Base-by-base conservation (phyloP, 2,113 vertebrate genomes). In the Oryctolagus cuniculus region DNA sequence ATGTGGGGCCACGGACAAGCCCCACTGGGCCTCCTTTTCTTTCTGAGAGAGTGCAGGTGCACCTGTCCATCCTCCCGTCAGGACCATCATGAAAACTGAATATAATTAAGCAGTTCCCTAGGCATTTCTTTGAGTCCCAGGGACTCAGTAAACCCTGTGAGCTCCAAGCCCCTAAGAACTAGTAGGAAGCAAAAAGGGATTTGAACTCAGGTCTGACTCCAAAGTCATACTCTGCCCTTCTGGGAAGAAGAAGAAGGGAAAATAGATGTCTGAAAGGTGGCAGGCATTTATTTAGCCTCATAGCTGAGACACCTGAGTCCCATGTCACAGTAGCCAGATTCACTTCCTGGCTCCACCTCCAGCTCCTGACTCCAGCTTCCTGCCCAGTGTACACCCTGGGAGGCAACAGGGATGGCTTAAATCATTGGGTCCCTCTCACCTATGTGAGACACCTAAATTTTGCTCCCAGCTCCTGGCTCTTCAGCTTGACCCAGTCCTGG, bases 1-100 rank as follows among this genome's bases (percentile, higher is more conserved):
- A 44, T 0, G 0, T 12, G 15, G 0, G 2, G 15, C 7, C 38
- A 6, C 0, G 21, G 5, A 64, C 24, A 44, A 22, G 44, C 10
- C 44, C 9, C 7, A 58, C 51, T 6, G 63, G 7, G 63, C 31
- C 73, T 67, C 44, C 6, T 69, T 53, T 15, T 64, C 72, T 51
- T 9, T 3, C 0, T 16, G 19, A 87, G 49, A 34, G 72, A 61
- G 83, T 21, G 8, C 12, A 73, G 36, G 27, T 17, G 55, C 11
- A 10, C 34, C 78, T 89, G 4, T 27, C 9, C 10, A 21, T 13
- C 44, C 34, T 27, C 21, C 12, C n/a, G 19, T 49, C 0, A 0
- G 31, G 49, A 38, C 64, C 1, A 3, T 3, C 8, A 4, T 29
- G 58, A 83, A n/a, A 44, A n/a, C 13, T 38, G 2, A 63, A 90